Base-by-base conservation (phyloP, 2,797 vertebrate species). In the Silurus lanzhouensis region DNA sequence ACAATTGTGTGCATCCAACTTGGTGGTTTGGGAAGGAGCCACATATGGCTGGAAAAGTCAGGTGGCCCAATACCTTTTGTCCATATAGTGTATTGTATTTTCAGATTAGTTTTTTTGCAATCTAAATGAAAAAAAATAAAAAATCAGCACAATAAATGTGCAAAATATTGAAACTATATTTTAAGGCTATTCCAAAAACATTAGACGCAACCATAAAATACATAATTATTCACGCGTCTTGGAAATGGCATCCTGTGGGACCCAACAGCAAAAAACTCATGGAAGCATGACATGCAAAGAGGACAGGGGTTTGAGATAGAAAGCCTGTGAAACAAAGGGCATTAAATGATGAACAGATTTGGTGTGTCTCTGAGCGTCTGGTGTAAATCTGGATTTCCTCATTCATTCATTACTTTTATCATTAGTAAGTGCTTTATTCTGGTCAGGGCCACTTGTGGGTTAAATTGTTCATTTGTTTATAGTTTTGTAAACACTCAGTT, bases 381-480 rank as follows among this genome's bases (percentile, higher is more conserved):
- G 58, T 22, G 19, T 63, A n/a, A 46, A 79, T 61, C 74, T 57
- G 74, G 52, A 57, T 76, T 76, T 38, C 20, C 10, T 38, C 25
- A 20, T 77, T 76, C 7, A 31, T 60, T 77, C 27, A 14, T 60
- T 77, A 38, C 27, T 60, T 27, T 27, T 27, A 27, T 27, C 57
- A 38, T 78, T 78, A 78, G 31, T 20, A 22, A 78, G 75, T 60
- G 75, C 57, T 78, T 78, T 20, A 60, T 44, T 60, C 31, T 60
- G 15, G 52, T 76, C 52, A 57, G n/a, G 14, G 52, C 2, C 14
- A 17, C 27, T 20, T 20, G 8, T 31, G 46, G 25, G 7, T 58
- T 27, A 77, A 60, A 60, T 77, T 19, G 8, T 9, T 58, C 22
- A 20, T 31, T 76, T 76, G 55, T 77, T 60, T 77, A 58, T 27